These are phyloP conservation scores for Acanthurus leucopareius DNA, from an alignment of 2,797 vertebrate genomes.

Conservation along the genomic window DNA sequence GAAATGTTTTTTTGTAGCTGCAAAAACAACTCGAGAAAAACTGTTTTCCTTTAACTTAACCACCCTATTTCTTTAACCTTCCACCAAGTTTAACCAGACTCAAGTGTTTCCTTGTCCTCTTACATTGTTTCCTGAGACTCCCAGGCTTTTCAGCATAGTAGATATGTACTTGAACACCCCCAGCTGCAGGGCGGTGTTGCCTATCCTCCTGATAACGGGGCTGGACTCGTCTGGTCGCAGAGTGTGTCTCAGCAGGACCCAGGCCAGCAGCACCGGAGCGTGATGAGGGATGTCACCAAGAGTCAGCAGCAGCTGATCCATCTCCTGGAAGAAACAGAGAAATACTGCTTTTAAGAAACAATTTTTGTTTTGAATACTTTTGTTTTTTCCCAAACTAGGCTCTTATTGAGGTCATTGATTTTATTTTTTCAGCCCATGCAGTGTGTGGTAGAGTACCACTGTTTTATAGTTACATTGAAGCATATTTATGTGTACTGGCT, in stretches of 20 bases:
- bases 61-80: neutral
- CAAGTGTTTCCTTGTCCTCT: slow-evolving; percentile 52
- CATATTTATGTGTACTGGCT: neutral
- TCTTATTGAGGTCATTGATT: neutral
- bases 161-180: slow-evolving; percentile 95
- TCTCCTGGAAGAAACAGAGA: slow-evolving; percentile 84
- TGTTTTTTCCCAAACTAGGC: no score
- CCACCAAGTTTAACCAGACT: neutral
- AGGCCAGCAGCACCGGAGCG: slow-evolving; percentile 92
- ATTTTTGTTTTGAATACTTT: no score
- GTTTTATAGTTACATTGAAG: neutral
- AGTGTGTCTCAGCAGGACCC: slow-evolving; percentile 96
- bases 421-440: neutral
- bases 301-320: slow-evolving; percentile 93
- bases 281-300: slow-evolving; percentile 95
- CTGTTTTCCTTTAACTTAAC: no score
- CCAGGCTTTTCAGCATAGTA: slow-evolving; percentile 90
- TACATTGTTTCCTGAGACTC: slow-evolving; percentile 93
- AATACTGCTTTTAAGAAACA: neutral
- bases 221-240: slow-evolving; percentile 90
- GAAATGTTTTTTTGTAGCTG: neutral
- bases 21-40: neutral
- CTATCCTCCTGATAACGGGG: slow-evolving; percentile 89
- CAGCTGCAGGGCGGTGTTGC: slow-evolving; percentile 92
- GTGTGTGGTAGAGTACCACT: neutral